Percentiles rank a stretch among this genome's conserved stretches.
phyloP scores from a whole-genome alignment of 2,888 invertebrate genomes.

The Zhuqinia jingwanae region DNA sequence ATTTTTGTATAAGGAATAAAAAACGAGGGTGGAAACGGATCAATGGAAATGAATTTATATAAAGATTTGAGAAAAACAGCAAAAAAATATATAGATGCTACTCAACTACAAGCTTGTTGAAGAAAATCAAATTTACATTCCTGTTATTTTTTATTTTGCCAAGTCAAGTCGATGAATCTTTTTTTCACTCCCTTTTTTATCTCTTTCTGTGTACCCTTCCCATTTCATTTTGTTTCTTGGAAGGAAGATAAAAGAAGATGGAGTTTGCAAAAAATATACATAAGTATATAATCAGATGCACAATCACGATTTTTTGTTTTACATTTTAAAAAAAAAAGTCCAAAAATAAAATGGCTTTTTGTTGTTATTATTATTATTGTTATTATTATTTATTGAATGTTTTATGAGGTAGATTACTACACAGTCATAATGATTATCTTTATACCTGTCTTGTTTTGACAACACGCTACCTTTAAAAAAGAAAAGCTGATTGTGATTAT shows the following conservation, averaged over 20 bases:
- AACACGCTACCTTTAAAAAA: no score
- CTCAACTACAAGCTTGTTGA: background rate
- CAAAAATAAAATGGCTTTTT: no score
- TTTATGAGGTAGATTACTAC: no score
- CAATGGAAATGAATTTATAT: conserved; percentile 40
- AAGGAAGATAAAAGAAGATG: conserved; percentile 48
- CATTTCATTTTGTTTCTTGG: background rate
- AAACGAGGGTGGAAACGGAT: conserved; percentile 16
- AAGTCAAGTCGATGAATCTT: conserved; percentile 29
- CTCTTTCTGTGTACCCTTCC: background rate
- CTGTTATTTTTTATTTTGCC: background rate
- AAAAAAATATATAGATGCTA: background rate
- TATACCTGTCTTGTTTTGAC: no score
- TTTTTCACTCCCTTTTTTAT: background rate
- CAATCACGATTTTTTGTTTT: conserved; percentile 42
- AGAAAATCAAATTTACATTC: conserved; percentile 28
- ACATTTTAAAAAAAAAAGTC: background rate
- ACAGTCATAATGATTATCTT: no score
- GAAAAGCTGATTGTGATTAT: no score
- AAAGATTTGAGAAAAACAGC: conserved; percentile 9
- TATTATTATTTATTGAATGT: no score
- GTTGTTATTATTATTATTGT: no score
- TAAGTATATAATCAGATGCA: conserved; percentile 39
- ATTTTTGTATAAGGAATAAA: conserved; percentile 44
- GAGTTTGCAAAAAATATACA: conserved; percentile 37